Percentiles rank a stretch among this genome's conserved stretches.
These are phyloP conservation scores for Plectrocnemia conspersa DNA, from an alignment of 1,140 invertebrate genomes.

Conservation along the genomic window DNA sequence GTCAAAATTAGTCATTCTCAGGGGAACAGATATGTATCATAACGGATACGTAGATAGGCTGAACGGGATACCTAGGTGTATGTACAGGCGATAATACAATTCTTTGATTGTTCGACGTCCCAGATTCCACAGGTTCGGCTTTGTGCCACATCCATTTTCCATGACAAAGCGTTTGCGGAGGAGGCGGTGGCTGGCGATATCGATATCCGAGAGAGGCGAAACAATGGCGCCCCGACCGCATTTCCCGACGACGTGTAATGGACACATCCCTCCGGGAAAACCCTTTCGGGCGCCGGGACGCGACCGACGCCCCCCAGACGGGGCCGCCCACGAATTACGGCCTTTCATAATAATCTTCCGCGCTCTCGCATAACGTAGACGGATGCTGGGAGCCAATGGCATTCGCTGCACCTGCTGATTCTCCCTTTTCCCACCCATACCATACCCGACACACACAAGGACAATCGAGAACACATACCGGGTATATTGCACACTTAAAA, in stretches of 20 bases:
- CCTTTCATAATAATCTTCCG: constrained; percentile 29
- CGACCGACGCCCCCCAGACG: constrained; percentile 4
- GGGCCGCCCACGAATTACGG: constrained; percentile 27
- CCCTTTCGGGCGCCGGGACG: constrained; percentile 20
- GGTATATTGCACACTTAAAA: no score
- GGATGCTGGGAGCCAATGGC: constrained; percentile 28
- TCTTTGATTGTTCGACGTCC: constrained; percentile 1
- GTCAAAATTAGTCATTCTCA: no score
- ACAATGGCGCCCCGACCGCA: constrained; percentile 23
- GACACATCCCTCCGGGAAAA: constrained; percentile 19
- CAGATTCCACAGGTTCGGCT: constrained; percentile 14
- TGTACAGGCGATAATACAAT: no score
- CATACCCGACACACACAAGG: neutral
- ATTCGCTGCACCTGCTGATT: constrained; percentile 31
- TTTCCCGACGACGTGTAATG: constrained; percentile 21
- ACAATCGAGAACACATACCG: no score
- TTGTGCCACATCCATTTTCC: constrained; percentile 7
- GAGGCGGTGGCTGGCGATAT: constrained; percentile 9
- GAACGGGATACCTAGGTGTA: no score
- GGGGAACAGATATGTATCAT: no score
- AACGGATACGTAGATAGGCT: no score
- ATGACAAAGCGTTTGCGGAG: constrained; percentile 17
- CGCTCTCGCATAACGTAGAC: constrained; percentile 17
- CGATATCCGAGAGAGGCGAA: constrained; percentile 22
- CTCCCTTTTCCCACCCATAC: constrained; percentile 13